These are phyloP conservation scores for Tuberolachnus salignus DNA, from an alignment of 2,888 invertebrate genomes.

Conservation along the genomic window DNA sequence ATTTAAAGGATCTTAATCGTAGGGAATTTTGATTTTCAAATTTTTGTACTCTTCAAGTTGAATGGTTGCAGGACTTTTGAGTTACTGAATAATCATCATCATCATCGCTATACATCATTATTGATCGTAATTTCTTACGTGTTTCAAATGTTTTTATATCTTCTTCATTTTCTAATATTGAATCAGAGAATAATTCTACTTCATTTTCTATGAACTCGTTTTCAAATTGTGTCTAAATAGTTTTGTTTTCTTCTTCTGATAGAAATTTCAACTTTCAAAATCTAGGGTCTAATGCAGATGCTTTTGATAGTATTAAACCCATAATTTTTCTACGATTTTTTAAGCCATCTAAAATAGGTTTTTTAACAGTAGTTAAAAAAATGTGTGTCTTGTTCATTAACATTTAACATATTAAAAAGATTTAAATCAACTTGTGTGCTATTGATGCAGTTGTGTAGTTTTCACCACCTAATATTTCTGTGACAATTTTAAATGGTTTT, in stretches of 20 bases:
- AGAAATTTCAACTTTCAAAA: not conserved
- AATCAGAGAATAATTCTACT: not conserved
- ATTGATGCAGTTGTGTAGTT: not conserved
- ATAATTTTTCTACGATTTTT: slow-evolving; percentile 8
- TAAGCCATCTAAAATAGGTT: not conserved
- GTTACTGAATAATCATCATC: not conserved
- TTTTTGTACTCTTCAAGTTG: not conserved
- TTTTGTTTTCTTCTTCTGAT: not conserved
- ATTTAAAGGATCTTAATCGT: not conserved
- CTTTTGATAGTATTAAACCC: not conserved
- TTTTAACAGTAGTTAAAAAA: slow-evolving; percentile 1
- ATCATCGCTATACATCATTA: not conserved
- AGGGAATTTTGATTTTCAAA: not conserved
- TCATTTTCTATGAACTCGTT: not conserved
- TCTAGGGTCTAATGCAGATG: slow-evolving; percentile 19
- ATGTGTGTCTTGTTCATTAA: not conserved
- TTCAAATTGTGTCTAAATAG: too few species aligned
- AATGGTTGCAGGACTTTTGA: not conserved
- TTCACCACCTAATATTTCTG: not conserved
- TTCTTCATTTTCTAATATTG: not conserved
- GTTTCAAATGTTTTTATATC: not conserved
- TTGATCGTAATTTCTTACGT: not conserved
- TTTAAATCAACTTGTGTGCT: not conserved
- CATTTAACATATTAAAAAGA: not conserved
- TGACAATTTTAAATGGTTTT: not conserved